Evolutionary conservation across 2,797 vertebrate species (phyloP), one percentile per base, ranked within the genome.

Genomic region (Ptychobarbus kaznakovi): DNA sequence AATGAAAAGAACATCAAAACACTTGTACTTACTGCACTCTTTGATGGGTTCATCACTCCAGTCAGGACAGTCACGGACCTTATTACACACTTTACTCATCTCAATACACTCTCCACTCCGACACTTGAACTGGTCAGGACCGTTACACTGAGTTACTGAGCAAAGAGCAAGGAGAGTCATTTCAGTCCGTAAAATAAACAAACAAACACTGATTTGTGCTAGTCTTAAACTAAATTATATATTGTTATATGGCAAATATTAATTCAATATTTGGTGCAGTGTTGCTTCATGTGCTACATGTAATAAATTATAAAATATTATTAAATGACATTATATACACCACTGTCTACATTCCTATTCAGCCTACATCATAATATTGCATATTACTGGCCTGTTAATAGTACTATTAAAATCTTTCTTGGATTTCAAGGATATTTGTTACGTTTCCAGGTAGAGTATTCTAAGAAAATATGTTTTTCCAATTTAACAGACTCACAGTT

Each of bases 1-100:
- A 44, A 63, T 10, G 56, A 2, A 18, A n/a, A 77, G 16, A n/a
- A 16, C 51, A 40, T 56, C 8, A 28, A 22, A 66, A 65, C 42
- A 66, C 58, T 20, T 51, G 11, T 51, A 97, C 98, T 97, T 93
- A 99, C 98, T 94, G 91, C 98, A 99, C 87, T 99, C 97, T 74
- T 97, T 97, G 70, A 98, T 94, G 25, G 98, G 98, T 69, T 99
- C 98, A 16, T 99, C 98, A 20, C 98, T 99, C 97, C 97, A 97
- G 93, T 99, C 98, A 1, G 95, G 95, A 94, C 98, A 99, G 95
- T 99, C 98, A 68, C 96, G 93, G 86, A 94, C 93, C 89, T 97
- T 96, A 94, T 99, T 97, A 91, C 98, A 99, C 6, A 99, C 97
- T 94, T 97, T 97, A 91, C 87, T 96, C 92, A 97, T 94, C 79